Conservation (phyloP, 2,113 vertebrate species). For the Melierax canorus region DNA sequence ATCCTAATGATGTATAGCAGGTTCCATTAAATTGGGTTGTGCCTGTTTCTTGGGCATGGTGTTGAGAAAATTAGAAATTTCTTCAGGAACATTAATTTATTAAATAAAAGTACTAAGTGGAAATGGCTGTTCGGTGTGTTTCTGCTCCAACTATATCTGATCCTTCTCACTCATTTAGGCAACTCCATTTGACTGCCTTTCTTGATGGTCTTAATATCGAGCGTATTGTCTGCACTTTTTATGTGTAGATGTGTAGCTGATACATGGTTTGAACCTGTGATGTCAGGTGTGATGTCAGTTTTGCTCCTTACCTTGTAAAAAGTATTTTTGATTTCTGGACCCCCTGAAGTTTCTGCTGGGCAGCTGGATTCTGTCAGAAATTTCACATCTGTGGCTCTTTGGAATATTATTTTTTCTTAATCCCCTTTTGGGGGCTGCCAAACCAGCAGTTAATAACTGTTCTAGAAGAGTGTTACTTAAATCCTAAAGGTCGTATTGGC, state of each 20-base stretch:
- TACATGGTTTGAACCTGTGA: background rate
- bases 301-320: background rate
- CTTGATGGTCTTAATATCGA: background rate
- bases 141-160: background rate
- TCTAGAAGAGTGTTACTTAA: background rate
- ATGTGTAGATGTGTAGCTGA: background rate
- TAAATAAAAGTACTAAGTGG: background rate
- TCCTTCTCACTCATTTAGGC: background rate
- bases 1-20: background rate
- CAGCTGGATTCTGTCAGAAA: background rate
- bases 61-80: background rate
- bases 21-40: background rate
- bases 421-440: background rate
- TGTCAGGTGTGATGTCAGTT: background rate
- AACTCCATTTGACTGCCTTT: background rate
- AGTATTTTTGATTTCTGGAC: background rate
- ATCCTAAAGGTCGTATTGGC: background rate
- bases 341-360: background rate
- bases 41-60: background rate
- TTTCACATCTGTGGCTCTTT: background rate
- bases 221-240: rapidly evolving
- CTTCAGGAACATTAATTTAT: background rate
- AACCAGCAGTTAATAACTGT: background rate
- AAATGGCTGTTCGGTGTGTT: background rate
- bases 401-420: background rate